phyloP scores from a whole-genome alignment of 2,888 invertebrate species.

The Eilema sororculum region DNA sequence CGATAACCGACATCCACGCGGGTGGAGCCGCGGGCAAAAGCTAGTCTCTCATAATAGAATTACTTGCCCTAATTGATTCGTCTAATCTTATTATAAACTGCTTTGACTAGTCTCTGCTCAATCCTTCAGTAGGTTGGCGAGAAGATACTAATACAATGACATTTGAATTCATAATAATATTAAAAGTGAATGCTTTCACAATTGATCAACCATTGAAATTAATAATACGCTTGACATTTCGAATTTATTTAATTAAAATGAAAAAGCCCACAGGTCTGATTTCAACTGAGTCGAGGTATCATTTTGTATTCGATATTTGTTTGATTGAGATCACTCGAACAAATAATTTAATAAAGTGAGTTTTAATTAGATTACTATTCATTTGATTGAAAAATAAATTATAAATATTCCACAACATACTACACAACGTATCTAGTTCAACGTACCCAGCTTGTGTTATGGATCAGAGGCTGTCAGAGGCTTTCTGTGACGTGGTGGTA shows the following conservation, averaged over 20 bases:
- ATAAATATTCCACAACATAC: too few relatives aligned
- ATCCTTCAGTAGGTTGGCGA: neutral
- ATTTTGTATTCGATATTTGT: neutral
- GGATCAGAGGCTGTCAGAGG: too few relatives aligned
- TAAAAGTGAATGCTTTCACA: neutral
- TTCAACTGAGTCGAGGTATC: neutral
- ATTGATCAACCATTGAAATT: neutral
- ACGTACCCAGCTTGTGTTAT: too few relatives aligned
- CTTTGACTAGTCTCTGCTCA: neutral
- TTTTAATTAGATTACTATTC: neutral
- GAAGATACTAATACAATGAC: neutral
- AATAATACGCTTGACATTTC: neutral
- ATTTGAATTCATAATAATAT: neutral
- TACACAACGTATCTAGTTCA: too few relatives aligned
- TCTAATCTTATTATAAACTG: neutral
- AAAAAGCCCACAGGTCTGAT: neutral
- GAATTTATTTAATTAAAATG: neutral
- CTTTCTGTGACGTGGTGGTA: too few relatives aligned
- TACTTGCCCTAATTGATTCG: too few relatives aligned
- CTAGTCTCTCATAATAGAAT: too few relatives aligned
- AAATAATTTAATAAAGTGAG: neutral
- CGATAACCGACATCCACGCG: too few relatives aligned
- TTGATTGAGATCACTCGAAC: constrained; percentile 4
- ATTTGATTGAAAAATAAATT: neutral
- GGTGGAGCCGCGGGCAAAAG: too few relatives aligned